These are phyloP conservation scores for Synergus itoensis DNA, from an alignment of 2,888 invertebrate species.

Conservation along the genomic window DNA sequence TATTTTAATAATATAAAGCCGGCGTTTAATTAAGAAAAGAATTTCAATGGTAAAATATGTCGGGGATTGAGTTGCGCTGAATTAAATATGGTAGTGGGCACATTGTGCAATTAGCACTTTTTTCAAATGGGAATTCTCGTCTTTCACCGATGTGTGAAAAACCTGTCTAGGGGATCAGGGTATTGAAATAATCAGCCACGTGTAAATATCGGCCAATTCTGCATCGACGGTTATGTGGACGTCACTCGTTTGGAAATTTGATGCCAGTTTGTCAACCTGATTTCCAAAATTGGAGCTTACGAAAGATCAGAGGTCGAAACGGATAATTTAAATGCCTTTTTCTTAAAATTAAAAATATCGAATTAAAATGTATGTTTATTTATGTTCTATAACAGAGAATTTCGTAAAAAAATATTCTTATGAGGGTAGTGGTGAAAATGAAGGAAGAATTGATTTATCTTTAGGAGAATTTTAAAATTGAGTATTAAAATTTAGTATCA, in stretches of 20 bases:
- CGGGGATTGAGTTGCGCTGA: neutral
- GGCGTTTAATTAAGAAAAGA: neutral
- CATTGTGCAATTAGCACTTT: neutral
- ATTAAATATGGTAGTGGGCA: neutral
- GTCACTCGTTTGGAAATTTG: slow-evolving; percentile 56
- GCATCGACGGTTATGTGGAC: slow-evolving; percentile 49
- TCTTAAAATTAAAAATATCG: too few relatives aligned
- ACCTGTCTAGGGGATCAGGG: neutral
- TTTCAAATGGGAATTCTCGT: neutral
- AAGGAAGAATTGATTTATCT: neutral
- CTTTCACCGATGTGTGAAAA: neutral
- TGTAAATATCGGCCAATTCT: slow-evolving; percentile 63
- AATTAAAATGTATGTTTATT: too few relatives aligned
- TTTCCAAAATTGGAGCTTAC: neutral
- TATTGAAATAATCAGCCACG: slow-evolving; percentile 55
- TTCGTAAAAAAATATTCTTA: neutral
- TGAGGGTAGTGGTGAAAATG: neutral
- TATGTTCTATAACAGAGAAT: too few relatives aligned
- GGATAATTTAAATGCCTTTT: too few relatives aligned
- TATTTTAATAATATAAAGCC: neutral
- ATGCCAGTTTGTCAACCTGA: slow-evolving; percentile 43
- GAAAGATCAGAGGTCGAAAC: neutral
- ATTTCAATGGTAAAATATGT: neutral
- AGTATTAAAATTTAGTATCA: slow-evolving; percentile 15
- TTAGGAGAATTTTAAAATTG: neutral